phyloP scores from a whole-genome alignment of 2,113 vertebrate species.

The Gymnarchus niloticus region DNA sequence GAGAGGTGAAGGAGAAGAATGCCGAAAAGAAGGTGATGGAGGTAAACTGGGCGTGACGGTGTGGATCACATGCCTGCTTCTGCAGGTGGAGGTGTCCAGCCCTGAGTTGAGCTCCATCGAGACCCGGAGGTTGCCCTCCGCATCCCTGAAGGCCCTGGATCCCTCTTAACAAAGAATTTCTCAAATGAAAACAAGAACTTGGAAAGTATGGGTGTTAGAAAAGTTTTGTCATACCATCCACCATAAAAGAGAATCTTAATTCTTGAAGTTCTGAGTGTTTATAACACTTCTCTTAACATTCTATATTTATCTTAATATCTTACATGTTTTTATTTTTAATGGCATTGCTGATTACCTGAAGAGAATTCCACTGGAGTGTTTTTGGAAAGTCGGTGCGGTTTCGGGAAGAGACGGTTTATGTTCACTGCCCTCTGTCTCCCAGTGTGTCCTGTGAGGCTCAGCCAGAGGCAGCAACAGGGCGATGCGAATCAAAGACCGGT shows the following conservation, averaged over 20 bases:
- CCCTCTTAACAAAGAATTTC: not conserved
- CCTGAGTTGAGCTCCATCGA: constrained; percentile 88
- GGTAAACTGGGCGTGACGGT: constrained; percentile 78
- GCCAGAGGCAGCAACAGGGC: constrained; percentile 75
- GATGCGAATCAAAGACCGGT: constrained; percentile 77
- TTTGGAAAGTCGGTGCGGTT: too few species aligned
- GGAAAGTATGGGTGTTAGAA: not conserved
- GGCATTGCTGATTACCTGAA: not conserved
- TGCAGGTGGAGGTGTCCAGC: constrained; percentile 88
- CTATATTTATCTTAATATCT: too few species aligned
- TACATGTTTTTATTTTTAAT: not conserved
- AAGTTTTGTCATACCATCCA: not conserved
- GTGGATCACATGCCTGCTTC: constrained; percentile 76
- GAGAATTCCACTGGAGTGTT: not conserved
- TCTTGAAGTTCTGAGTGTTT: not conserved
- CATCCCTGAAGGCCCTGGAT: constrained; percentile 59
- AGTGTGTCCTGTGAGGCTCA: constrained; percentile 46
- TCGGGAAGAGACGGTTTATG: not conserved
- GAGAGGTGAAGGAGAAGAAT: not conserved
- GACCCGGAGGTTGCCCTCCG: constrained; percentile 84
- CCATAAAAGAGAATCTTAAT: not conserved
- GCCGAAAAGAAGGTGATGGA: constrained; percentile 47
- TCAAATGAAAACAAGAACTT: constrained; percentile 2
- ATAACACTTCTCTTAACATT: not conserved
- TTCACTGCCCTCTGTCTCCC: not conserved